phyloP scores from a whole-genome alignment of 1,140 invertebrate genomes.

The Pentalonia nigronervosa region DNA sequence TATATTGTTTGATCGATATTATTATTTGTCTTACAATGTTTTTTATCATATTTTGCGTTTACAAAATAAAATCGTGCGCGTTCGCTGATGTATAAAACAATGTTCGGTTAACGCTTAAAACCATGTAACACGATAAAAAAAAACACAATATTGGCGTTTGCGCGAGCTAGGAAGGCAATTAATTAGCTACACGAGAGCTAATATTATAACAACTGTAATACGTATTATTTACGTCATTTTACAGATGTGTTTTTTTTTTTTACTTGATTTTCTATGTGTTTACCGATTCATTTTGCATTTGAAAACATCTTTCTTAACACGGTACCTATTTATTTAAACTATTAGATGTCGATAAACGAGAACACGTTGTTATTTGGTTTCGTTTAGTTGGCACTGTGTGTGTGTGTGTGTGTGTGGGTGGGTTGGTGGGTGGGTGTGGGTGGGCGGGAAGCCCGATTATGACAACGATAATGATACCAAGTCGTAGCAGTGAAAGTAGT shows the following conservation, averaged over 20 bases:
- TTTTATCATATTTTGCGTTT: not conserved
- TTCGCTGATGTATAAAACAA: not conserved
- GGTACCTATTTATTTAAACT: not conserved
- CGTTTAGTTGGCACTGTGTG: not conserved
- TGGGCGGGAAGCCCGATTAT: not conserved
- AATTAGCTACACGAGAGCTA: not conserved
- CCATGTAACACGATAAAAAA: not conserved
- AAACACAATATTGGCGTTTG: not conserved
- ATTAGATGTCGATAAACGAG: not conserved
- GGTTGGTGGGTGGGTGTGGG: not conserved
- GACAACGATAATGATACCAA: constrained; percentile 27
- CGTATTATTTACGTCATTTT: too few species aligned
- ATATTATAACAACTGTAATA: too few species aligned
- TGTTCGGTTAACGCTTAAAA: too few species aligned
- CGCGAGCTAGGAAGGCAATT: not conserved
- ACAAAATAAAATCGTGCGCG: not conserved
- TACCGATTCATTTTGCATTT: not conserved
- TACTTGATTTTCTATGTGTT: not conserved
- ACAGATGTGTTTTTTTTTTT: too few species aligned
- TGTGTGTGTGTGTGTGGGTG: not conserved
- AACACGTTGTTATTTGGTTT: not conserved
- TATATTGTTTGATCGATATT: not conserved
- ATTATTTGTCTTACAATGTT: not conserved
- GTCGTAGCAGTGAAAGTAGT: not conserved
- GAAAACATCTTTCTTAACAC: not conserved